Percentiles rank a stretch among this genome's conserved stretches.
Evolutionary conservation across 2,797 vertebrate species (phyloP).

Genomic region (Rhinatrema bivittatum): DNA sequence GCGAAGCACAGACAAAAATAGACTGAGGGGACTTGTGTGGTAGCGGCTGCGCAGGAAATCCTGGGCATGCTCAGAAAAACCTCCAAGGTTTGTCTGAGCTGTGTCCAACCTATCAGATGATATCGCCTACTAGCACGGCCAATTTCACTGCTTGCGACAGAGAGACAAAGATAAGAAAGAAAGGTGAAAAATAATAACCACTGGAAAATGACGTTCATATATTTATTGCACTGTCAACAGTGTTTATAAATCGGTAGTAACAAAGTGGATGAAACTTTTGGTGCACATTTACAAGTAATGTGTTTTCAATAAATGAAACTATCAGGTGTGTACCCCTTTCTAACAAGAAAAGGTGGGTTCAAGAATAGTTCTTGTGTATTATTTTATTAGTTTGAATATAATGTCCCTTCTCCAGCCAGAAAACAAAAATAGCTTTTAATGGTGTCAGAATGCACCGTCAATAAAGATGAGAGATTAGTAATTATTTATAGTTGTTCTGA

Average conservation of each 20-base stretch:
- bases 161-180: constrained; percentile 2
- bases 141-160: too few species aligned
- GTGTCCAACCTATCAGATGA: too few species aligned
- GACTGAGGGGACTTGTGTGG: too few species aligned
- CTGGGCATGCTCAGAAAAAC: too few species aligned
- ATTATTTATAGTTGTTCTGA: background rate
- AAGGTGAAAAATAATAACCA: background rate
- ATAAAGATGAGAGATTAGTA: too few species aligned
- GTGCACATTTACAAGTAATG: constrained; percentile 3
- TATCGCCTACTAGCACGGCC: too few species aligned
- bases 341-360: constrained; percentile 15
- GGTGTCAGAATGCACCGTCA: constrained; percentile 25
- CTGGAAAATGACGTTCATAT: too few species aligned
- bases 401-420: constrained; percentile 13
- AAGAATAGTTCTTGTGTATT: constrained; percentile 11
- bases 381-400: constrained; percentile 14
- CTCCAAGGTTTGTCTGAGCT: too few species aligned
- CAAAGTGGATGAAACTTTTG: constrained; percentile 15
- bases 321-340: constrained; percentile 6
- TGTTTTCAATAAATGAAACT: constrained; percentile 24
- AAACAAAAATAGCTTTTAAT: background rate
- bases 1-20: too few species aligned
- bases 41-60: too few species aligned
- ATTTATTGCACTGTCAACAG: too few species aligned
- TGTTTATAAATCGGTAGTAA: constrained; percentile 6